Evolutionary conservation across 2,797 vertebrate genomes (phyloP).

Genomic region (Neosilurus hyrtlii): DNA sequence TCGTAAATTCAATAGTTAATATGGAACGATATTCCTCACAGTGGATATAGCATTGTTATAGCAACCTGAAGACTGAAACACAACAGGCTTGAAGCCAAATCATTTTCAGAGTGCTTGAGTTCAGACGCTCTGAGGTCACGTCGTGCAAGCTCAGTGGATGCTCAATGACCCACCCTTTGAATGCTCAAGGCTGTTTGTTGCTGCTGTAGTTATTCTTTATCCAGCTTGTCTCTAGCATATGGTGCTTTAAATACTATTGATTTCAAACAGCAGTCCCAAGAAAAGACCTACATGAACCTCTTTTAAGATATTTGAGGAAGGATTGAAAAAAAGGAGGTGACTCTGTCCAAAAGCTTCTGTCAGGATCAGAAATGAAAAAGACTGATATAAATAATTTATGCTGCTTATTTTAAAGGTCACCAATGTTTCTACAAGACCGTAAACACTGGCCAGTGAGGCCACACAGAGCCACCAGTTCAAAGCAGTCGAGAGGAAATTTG

Average conservation of each 20-base stretch:
- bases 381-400: background rate
- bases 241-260: conserved; percentile 34
- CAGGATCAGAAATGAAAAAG: background rate
- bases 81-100: background rate
- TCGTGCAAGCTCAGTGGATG: conserved; percentile 24
- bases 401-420: background rate
- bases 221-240: conserved; percentile 22
- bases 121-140: conserved; percentile 21
- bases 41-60: background rate
- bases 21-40: background rate
- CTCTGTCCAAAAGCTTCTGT: background rate
- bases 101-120: conserved; percentile 13
- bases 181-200: conserved; percentile 33
- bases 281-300: background rate
- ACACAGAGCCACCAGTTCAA: conserved; percentile 27
- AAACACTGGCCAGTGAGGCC: conserved; percentile 10
- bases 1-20: background rate
- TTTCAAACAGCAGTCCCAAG: conserved; percentile 5
- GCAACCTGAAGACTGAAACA: background rate
- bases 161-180: conserved; percentile 13
- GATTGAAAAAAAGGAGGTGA: background rate
- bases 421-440: conserved; percentile 5
- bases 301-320: background rate
- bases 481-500: conserved; percentile 37
- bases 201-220: conserved; percentile 28